A percentile compares a stretch with the other conserved stretches of the same genome.
Conservation (phyloP, 2,888 invertebrate genomes). For the Agrenia bidenticulata region DNA sequence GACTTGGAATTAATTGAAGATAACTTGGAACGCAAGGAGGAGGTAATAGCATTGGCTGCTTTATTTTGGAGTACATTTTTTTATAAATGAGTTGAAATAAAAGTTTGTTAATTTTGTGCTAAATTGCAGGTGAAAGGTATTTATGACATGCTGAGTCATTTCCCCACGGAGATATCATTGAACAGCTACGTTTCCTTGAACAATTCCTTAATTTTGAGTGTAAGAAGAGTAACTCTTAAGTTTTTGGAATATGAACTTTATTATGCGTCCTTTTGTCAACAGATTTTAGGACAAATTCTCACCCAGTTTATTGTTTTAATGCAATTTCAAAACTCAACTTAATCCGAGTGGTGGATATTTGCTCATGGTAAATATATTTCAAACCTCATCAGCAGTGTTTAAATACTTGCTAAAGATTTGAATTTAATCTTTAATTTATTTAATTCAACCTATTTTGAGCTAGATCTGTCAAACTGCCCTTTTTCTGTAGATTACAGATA, state of each 20-base stretch:
- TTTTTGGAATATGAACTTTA: background rate
- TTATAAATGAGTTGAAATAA: background rate
- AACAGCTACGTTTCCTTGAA: background rate
- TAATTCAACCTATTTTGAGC: no score
- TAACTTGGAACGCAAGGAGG: background rate
- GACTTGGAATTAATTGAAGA: background rate
- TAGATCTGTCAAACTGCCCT: no score
- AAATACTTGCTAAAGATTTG: no score
- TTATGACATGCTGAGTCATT: background rate
- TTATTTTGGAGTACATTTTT: no score
- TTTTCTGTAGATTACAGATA: no score
- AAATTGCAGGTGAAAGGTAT: background rate
- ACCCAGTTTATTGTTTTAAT: slow-evolving; percentile 5
- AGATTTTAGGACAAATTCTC: slow-evolving; percentile 1
- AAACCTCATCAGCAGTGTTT: background rate
- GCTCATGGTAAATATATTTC: no score
- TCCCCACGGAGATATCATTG: background rate
- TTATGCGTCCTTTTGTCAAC: background rate
- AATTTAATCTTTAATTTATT: no score
- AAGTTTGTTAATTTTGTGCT: background rate
- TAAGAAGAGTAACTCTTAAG: background rate
- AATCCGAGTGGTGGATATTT: no score
- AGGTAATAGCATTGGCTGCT: slow-evolving; percentile 1
- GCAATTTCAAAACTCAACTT: background rate
- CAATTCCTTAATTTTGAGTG: background rate